These are phyloP conservation scores for Hyposoter didymator DNA, from an alignment of 2,888 invertebrate species.

Conservation along the genomic window DNA sequence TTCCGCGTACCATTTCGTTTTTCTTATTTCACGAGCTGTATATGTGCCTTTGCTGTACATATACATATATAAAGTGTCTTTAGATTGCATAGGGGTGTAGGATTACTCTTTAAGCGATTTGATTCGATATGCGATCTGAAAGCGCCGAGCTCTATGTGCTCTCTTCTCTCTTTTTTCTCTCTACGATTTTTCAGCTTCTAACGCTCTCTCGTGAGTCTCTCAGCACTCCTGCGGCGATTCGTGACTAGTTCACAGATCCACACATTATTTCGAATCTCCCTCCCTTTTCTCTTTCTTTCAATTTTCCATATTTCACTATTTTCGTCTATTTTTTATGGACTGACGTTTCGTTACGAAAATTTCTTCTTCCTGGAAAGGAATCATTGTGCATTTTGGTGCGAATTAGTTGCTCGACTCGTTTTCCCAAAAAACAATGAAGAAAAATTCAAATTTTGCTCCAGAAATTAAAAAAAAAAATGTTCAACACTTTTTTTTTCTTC, in stretches of 20 bases:
- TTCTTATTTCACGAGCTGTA: conserved; percentile 15
- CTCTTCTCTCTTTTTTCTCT: conserved; percentile 16
- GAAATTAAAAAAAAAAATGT: no score
- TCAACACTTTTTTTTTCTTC: no score
- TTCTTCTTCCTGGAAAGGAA: no score
- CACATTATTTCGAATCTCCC: conserved; percentile 56
- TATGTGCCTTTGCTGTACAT: conserved; percentile 6
- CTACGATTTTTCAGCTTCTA: not conserved
- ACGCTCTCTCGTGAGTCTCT: conserved; percentile 38
- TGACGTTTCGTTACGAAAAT: not conserved
- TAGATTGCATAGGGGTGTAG: conserved; percentile 22
- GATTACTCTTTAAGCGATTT: conserved; percentile 53
- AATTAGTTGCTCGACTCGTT: no score
- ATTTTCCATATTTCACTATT: not conserved
- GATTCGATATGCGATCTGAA: conserved; percentile 56
- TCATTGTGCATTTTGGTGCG: no score
- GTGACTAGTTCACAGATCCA: conserved; percentile 61
- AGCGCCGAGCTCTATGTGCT: conserved; percentile 35
- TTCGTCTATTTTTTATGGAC: not conserved
- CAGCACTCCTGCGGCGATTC: conserved; percentile 54
- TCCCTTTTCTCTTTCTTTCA: conserved; percentile 36
- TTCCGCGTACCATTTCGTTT: conserved; percentile 34
- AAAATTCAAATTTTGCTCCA: no score
- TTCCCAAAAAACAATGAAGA: no score
- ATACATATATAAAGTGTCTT: conserved; percentile 9